Base-by-base conservation (phyloP, 2,888 invertebrate species). In the Sinohyriopsis cumingii region DNA sequence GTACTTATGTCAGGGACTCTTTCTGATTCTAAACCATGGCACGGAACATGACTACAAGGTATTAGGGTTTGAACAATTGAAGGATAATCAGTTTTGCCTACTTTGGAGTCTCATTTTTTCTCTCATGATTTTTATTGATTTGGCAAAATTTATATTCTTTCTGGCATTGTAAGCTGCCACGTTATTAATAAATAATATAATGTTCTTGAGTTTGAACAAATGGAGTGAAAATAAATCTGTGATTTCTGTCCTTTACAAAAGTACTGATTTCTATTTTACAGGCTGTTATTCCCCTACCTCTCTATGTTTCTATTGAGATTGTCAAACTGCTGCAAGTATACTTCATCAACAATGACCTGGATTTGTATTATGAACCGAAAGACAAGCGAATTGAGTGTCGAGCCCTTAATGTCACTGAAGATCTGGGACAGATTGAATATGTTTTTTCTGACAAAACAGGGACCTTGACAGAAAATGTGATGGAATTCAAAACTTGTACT, bases 391-490 rank as follows among this genome's bases (percentile, higher is more conserved):
- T 95, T 68, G 95, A 97, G 90, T 99, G 98, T 89, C 94, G 97
- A 59, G 97, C 98, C 59, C 93, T 97, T 87, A 98, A 99, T 90
- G 98, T 99, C 77, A 97, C 98, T 0, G 98, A 99, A 90, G 98
- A 99, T 91, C 92, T 99, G 82, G 99, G 99, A 1, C 98, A 99
- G 91, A 80, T 88, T 18, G 95, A 96, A 86, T 98, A 98, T 87
- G 93, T 99, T 78, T 98, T 99, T 91, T 96, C 96, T 18, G 99
- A 99, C 90, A 99, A 99, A 91, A 99, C 99, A 1, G 99, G 99
- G 9, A 99, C 99, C 3, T 91, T 99, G 69, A 99, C 99, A 0
- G 98, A 98, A 91, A 99, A 99, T 90, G 95, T 96, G 76, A 99
- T 99, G 98, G 93, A 97, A 86, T 99, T 99, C 91, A 93, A 96